Evolutionary conservation across 2,888 invertebrate species (phyloP).

Genomic region (Eilema griseolum): DNA sequence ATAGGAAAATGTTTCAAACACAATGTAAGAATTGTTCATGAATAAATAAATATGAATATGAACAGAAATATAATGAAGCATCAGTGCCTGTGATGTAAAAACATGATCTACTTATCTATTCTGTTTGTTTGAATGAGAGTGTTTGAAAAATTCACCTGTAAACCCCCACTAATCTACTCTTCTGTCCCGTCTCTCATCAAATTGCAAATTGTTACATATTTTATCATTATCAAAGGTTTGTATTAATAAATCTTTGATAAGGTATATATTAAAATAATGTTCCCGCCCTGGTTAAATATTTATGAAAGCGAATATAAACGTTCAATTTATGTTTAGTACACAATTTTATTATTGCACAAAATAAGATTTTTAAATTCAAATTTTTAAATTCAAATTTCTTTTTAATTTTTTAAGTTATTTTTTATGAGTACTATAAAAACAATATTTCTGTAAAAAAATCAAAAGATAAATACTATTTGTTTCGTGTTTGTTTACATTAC

Average conservation of each 20-base stretch:
- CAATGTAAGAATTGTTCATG: too few relatives aligned
- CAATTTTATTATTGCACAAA: not conserved
- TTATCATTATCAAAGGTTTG: not conserved
- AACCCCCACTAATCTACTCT: not conserved
- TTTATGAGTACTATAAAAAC: not conserved
- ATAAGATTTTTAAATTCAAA: not conserved
- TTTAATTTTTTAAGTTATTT: not conserved
- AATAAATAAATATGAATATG: not conserved
- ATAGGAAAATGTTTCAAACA: too few relatives aligned
- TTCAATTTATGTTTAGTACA: not conserved
- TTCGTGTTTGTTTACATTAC: not conserved
- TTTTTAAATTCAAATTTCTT: not conserved
- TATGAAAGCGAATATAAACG: not conserved
- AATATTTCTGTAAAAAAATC: not conserved
- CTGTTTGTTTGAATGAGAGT: not conserved
- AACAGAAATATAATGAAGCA: not conserved
- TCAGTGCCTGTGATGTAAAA: not conserved
- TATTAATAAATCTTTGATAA: not conserved
- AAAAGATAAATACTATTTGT: not conserved
- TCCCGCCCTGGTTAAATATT: not conserved
- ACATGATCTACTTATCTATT: not conserved
- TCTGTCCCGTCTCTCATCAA: not conserved
- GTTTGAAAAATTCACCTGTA: not conserved
- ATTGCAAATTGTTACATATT: conserved; percentile 1
- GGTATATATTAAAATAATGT: conserved; percentile 1